Percentiles rank a stretch among this genome's conserved stretches.
Evolutionary conservation across 2,888 invertebrate genomes (phyloP).

Genomic region (Yponomeuta evonymella): DNA sequence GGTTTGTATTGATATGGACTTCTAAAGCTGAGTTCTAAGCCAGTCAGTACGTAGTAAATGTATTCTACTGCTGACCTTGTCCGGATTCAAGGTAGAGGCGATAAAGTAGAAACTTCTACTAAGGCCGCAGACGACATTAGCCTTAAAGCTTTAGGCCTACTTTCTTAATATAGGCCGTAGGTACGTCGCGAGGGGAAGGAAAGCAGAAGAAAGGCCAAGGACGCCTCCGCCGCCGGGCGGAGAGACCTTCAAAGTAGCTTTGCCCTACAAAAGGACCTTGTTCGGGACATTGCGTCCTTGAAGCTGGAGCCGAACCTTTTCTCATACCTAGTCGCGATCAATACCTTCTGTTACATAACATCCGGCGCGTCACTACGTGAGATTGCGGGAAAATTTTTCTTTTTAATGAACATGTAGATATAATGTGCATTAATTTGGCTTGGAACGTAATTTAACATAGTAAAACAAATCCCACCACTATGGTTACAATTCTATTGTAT

Average conservation of each 20-base stretch:
- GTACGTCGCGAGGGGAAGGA: conserved; percentile 24
- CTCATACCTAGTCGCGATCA: background rate
- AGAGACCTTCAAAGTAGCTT: conserved; percentile 37
- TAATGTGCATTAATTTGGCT: background rate
- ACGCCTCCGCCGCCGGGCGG: conserved; percentile 34
- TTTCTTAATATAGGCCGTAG: conserved; percentile 34
- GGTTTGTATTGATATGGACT: background rate
- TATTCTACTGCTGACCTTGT: conserved; percentile 3
- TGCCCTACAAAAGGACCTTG: conserved; percentile 34
- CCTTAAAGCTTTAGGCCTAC: conserved; percentile 10
- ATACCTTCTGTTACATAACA: conserved; percentile 6
- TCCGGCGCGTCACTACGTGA: background rate
- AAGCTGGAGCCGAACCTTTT: conserved; percentile 17
- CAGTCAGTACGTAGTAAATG: background rate
- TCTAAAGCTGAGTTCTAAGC: background rate
- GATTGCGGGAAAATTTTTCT: background rate
- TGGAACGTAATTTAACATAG: background rate
- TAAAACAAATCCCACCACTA: background rate
- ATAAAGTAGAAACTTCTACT: background rate
- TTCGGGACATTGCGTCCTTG: conserved; percentile 43
- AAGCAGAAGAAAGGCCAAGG: conserved; percentile 47
- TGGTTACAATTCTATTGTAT: conserved; percentile 21
- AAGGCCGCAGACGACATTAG: conserved; percentile 10
- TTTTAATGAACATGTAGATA: background rate
- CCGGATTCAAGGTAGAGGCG: conserved; percentile 1